Percentiles rank a stretch among this genome's conserved stretches.
These are phyloP conservation scores for Eristalinus aeneus DNA, from an alignment of 2,888 invertebrate species.

Conservation along the genomic window DNA sequence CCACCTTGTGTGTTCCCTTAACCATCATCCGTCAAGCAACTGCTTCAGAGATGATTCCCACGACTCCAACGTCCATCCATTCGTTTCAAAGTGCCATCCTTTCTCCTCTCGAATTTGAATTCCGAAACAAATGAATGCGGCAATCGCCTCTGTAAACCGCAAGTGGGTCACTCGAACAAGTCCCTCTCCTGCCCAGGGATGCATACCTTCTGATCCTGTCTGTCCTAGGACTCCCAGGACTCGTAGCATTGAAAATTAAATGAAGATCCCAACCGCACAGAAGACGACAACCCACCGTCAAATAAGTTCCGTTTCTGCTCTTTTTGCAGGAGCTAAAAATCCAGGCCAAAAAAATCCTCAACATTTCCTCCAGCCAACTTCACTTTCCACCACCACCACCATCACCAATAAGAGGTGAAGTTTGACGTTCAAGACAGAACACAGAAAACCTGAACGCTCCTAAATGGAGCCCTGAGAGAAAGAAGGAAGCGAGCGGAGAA, in stretches of 20 bases:
- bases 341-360: constrained; percentile 66
- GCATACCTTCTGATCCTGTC: neutral
- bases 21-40: neutral
- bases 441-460: neutral
- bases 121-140: neutral
- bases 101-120: neutral
- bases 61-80: neutral
- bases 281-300: neutral
- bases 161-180: neutral
- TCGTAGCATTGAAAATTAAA: neutral
- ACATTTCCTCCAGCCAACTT: constrained; percentile 35
- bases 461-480: neutral
- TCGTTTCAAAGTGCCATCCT: neutral
- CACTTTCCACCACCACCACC: too few relatives aligned
- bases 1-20: neutral
- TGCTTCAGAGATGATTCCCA: neutral
- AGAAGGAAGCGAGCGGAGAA: neutral
- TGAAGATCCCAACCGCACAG: neutral
- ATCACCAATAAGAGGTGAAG: constrained; percentile 54
- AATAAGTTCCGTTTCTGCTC: neutral
- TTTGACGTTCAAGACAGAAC: neutral
- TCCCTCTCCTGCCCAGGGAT: neutral
- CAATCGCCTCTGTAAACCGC: neutral
- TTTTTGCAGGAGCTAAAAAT: constrained; percentile 22
- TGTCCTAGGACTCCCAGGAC: neutral